These are phyloP conservation scores for Gobio occitaniae DNA, from an alignment of 2,797 vertebrate species.

Conservation along the genomic window DNA sequence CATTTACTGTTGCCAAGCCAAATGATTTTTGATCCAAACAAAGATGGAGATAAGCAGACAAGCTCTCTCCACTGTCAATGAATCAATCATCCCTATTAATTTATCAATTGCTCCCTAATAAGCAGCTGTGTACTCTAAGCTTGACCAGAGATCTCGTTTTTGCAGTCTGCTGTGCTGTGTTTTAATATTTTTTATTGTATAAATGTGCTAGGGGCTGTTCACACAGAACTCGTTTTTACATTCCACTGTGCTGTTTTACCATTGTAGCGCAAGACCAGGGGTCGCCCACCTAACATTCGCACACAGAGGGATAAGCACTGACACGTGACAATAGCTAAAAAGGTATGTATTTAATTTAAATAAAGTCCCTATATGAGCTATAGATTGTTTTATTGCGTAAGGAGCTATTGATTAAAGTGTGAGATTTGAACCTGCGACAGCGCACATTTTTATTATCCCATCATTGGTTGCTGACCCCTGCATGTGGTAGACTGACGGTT, in stretches of 20 bases:
- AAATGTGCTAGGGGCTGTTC: not conserved
- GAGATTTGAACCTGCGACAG: too few relatives aligned
- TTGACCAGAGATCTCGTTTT: not conserved
- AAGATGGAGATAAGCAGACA: conserved; percentile 55
- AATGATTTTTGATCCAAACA: conserved; percentile 63
- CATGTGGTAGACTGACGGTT: not conserved
- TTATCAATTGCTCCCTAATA: conserved; percentile 45
- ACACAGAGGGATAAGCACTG: not conserved
- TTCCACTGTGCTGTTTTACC: not conserved
- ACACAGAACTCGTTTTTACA: not conserved
- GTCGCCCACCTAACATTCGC: too few relatives aligned
- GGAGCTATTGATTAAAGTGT: too few relatives aligned
- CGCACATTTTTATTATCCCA: not conserved
- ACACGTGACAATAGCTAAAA: not conserved
- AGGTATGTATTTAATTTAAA: not conserved
- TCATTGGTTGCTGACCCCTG: not conserved
- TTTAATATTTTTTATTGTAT: not conserved
- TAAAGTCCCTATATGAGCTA: not conserved
- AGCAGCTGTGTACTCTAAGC: conserved; percentile 16
- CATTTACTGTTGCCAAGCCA: conserved; percentile 55
- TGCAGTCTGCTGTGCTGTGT: not conserved
- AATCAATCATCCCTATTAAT: conserved; percentile 52
- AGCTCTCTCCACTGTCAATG: conserved; percentile 54
- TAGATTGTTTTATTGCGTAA: too few relatives aligned
- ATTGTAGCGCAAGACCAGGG: not conserved